A percentile compares a stretch with the other conserved stretches of the same genome.
phyloP scores from a whole-genome alignment of 2,888 invertebrate genomes.

The Allygus modestus region DNA sequence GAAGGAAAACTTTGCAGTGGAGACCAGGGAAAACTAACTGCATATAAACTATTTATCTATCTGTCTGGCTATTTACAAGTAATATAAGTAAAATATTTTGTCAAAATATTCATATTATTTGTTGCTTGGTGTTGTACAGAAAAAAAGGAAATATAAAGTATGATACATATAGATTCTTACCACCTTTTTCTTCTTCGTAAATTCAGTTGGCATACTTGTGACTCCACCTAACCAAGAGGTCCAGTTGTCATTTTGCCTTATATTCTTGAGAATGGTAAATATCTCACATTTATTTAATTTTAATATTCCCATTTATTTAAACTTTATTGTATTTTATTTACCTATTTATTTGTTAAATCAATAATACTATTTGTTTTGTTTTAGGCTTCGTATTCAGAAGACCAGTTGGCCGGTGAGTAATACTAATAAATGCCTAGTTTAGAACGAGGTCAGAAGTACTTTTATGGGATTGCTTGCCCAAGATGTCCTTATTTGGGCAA shows the following conservation, averaged over 20 bases:
- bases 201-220: slow-evolving; percentile 34
- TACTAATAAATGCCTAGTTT: slow-evolving; percentile 70
- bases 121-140: too few species aligned
- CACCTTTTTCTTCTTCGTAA: background rate
- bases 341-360: background rate
- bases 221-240: slow-evolving; percentile 46
- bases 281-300: slow-evolving; percentile 1
- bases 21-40: too few species aligned
- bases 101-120: too few species aligned
- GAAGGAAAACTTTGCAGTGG: too few species aligned
- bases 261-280: slow-evolving; percentile 48
- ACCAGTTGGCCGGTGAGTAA: slow-evolving; percentile 94
- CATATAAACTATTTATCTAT: too few species aligned
- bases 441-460: slow-evolving; percentile 75
- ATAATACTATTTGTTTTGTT: slow-evolving; percentile 72
- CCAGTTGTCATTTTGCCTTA: slow-evolving; percentile 19
- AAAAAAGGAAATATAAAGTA: too few species aligned
- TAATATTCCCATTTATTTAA: background rate
- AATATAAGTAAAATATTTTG: too few species aligned
- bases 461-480: slow-evolving; percentile 69
- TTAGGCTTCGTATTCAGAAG: slow-evolving; percentile 93
- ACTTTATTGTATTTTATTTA: slow-evolving; percentile 20
- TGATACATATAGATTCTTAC: too few species aligned
- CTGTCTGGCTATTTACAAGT: too few species aligned
- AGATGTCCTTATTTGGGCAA: slow-evolving; percentile 73